Evolutionary conservation across 2,888 invertebrate genomes (phyloP).

Genomic region (Volucella bombylans): DNA sequence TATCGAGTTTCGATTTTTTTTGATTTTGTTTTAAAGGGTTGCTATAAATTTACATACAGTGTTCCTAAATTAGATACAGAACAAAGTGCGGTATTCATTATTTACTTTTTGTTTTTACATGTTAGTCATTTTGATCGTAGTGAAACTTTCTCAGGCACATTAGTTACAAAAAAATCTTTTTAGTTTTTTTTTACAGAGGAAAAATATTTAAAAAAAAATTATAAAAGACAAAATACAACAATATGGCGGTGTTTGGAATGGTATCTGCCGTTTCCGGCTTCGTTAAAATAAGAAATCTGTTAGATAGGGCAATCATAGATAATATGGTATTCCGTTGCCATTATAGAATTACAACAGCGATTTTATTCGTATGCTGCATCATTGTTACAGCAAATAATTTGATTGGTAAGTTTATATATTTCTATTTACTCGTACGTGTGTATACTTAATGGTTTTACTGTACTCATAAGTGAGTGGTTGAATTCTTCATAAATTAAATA

Average conservation of each 20-base stretch:
- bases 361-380: constrained; percentile 92
- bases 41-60: not conserved
- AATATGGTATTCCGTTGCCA: constrained; percentile 95
- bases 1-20: constrained; percentile 3
- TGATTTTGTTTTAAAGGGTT: not conserved
- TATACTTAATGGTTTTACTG: not conserved
- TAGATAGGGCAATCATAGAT: constrained; percentile 94
- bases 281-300: constrained; percentile 93
- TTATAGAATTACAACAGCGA: constrained; percentile 93
- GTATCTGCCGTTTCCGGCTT: constrained; percentile 95
- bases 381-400: constrained; percentile 94
- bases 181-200: constrained; percentile 46
- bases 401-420: constrained; percentile 87
- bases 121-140: constrained; percentile 13
- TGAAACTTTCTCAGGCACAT: not conserved
- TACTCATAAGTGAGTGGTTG: not conserved
- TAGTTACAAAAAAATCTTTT: constrained; percentile 2
- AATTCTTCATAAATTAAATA: not conserved
- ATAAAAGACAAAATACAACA: constrained; percentile 70
- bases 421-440: not conserved
- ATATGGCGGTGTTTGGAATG: constrained; percentile 92
- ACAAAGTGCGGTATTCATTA: not conserved
- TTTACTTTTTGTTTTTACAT: constrained; percentile 2
- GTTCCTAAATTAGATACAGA: not conserved
- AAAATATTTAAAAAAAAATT: constrained; percentile 20